Percentiles rank a stretch among this genome's conserved stretches.
These are phyloP conservation scores for Armadillidium nasatum DNA, from an alignment of 1,140 invertebrate species.

Conservation along the genomic window DNA sequence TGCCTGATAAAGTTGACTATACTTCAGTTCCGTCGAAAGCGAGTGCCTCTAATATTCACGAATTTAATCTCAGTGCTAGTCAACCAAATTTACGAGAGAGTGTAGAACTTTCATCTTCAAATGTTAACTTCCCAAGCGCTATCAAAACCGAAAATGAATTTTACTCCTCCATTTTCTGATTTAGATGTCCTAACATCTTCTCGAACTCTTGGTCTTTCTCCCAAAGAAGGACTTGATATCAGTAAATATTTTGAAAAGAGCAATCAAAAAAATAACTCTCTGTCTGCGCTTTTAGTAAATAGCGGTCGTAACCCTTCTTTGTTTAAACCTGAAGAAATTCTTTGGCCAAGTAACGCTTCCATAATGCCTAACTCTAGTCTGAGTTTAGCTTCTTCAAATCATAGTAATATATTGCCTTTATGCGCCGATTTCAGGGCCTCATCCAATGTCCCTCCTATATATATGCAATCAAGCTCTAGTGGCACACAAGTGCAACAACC, in stretches of 20 bases:
- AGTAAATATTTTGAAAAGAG: conserved; percentile 38
- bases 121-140: conserved; percentile 22
- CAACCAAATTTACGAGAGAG: conserved; percentile 2
- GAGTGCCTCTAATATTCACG: conserved; percentile 44
- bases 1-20: conserved; percentile 48
- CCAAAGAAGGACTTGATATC: conserved; percentile 33
- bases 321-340: too few species aligned
- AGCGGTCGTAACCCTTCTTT: too few species aligned
- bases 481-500: not conserved
- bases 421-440: too few species aligned
- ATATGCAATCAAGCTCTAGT: too few species aligned
- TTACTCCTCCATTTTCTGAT: conserved; percentile 28
- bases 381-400: too few species aligned
- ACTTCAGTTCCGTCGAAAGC: conserved; percentile 51
- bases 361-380: too few species aligned
- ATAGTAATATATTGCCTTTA: too few species aligned
- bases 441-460: too few species aligned
- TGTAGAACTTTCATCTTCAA: not conserved
- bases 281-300: too few species aligned
- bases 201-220: conserved; percentile 28
- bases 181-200: conserved; percentile 37
- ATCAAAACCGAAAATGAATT: conserved; percentile 1
- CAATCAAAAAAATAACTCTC: too few species aligned
- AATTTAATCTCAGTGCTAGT: conserved; percentile 22
- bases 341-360: too few species aligned